Evolutionary conservation across 53 echinoderm and acorn worm genomes (phyloP), one percentile per base, ranked within the genome.

Genomic region (Glandiceps talaboti): DNA sequence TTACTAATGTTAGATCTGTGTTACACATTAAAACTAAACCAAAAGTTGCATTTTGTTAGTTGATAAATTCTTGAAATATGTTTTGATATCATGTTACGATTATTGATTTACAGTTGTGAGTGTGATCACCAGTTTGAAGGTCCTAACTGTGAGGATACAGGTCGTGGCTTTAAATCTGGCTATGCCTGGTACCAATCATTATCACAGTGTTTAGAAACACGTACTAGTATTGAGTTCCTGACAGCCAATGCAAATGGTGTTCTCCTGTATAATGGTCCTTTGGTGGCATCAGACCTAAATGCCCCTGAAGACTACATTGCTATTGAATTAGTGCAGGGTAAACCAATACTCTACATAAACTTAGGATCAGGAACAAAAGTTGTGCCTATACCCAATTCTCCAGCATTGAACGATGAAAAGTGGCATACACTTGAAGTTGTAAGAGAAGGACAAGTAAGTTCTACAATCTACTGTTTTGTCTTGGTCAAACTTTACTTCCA

Each of bases 361-460:
- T 82, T 99, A 74, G 99, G 99, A 1, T 90, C 90, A 0, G 91
- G 89, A 0, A 80, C 29, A 1, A 30, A 85, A 32, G 82, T 79
- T 25, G 75, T 99, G 80, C 78, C 81, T 28, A 87, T 94, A 27
- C 83, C 80, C 0, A 64, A 79, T 27, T 31, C 81, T 0, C 64
- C 64, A 6, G 25, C 31, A 30, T 79, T 94, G 29, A 82, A 32
- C 28, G 85, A 99, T 74, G 90, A 91, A 14, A 77, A 86, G 73
- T 99, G 99, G 99, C 99, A 99, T 77, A 89, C 87, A 14, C 78
- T 99, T 74, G 99, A 99, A 76, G 75, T 99, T 45, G 88, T 89
- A 75, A 82, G 99, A 28, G 89, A 91, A 79, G 85, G 88, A 76
- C 76, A 83, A 86, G 99, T 99, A 85, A 81, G 82, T 74, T 26